phyloP scores from a whole-genome alignment of 2,888 invertebrate species.

The Sphinx pinastri region DNA sequence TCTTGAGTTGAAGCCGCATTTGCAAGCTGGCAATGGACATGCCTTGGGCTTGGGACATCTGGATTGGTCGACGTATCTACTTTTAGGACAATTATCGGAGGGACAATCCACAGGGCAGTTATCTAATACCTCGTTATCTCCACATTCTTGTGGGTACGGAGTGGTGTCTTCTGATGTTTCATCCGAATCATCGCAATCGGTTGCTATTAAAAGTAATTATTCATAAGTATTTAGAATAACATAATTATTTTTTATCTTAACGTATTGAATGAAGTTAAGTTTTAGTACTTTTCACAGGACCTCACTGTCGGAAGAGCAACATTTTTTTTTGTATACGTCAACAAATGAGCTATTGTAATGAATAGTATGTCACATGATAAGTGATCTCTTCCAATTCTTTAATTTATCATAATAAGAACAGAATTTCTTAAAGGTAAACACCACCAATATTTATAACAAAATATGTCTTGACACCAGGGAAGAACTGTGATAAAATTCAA shows the following conservation, averaged over 20 bases:
- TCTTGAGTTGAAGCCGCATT: slow-evolving; percentile 54
- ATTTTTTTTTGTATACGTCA: too few species aligned
- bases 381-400: too few species aligned
- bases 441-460: too few species aligned
- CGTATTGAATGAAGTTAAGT: background rate
- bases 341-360: too few species aligned
- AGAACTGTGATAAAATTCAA: too few species aligned
- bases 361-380: too few species aligned
- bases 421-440: too few species aligned
- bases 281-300: background rate
- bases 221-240: background rate
- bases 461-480: too few species aligned
- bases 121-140: slow-evolving; percentile 43
- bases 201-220: background rate
- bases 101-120: slow-evolving; percentile 50
- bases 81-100: slow-evolving; percentile 51
- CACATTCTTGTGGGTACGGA: slow-evolving; percentile 37
- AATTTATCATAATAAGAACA: too few species aligned
- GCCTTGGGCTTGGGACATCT: slow-evolving; percentile 39
- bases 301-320: too few species aligned
- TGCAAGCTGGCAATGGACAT: slow-evolving; percentile 53
- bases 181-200: background rate
- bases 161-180: slow-evolving; percentile 1
- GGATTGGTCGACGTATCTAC: slow-evolving; percentile 32
- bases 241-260: too few species aligned